phyloP scores from a whole-genome alignment of 2,797 vertebrate species.

The Hafferia zeledoni region DNA sequence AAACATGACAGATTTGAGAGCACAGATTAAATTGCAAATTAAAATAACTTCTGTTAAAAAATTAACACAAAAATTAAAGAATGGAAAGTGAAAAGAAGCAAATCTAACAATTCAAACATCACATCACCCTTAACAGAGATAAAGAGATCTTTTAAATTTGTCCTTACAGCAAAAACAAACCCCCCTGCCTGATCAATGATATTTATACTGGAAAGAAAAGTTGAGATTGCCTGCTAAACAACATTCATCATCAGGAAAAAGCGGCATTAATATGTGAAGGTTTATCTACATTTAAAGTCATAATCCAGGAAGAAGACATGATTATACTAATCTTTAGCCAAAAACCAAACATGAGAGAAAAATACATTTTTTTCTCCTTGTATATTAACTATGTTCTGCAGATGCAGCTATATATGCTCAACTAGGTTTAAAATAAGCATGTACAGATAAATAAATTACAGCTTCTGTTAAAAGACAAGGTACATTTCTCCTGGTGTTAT shows the following conservation, averaged over 20 bases:
- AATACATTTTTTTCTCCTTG: background rate
- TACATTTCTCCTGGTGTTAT: background rate
- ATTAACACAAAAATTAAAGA: background rate
- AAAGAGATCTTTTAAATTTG: background rate
- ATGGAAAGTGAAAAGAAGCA: background rate
- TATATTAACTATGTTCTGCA: background rate
- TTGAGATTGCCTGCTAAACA: background rate
- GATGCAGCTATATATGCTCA: background rate
- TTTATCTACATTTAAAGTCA: background rate
- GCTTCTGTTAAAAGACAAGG: background rate
- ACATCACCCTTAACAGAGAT: background rate
- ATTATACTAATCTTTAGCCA: background rate
- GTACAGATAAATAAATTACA: background rate
- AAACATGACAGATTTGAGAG: background rate
- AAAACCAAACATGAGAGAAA: background rate
- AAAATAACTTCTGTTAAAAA: background rate
- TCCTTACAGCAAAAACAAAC: background rate
- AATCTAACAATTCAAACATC: background rate
- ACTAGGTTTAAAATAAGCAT: background rate
- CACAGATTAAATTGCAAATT: background rate
- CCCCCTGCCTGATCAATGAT: background rate
- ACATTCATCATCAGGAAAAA: background rate
- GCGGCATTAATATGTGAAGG: background rate
- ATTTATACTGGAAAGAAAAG: background rate
- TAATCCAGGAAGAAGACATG: background rate